Evolutionary conservation across 2,888 invertebrate species (phyloP).

Genomic region (Anthophora plumipes): DNA sequence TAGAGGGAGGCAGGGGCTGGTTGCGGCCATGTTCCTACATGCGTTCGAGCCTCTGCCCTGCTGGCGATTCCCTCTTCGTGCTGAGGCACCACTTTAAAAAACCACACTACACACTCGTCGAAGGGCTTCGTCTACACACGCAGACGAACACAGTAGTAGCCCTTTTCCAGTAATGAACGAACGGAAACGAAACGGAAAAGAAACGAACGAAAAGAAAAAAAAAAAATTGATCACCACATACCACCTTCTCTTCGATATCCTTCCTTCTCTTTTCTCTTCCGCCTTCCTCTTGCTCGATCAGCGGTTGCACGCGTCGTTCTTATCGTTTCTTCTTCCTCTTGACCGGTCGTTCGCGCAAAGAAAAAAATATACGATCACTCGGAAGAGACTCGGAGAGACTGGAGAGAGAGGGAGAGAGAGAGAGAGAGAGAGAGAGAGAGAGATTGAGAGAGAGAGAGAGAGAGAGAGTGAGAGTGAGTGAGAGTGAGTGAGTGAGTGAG

Average conservation of each 20-base stretch:
- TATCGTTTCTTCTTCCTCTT: conserved; percentile 32
- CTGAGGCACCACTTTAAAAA: conserved; percentile 67
- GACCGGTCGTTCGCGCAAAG: conserved; percentile 30
- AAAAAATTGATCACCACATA: conserved; percentile 43
- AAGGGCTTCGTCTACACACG: conserved; percentile 48
- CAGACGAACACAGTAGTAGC: conserved; percentile 26
- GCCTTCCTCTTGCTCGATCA: conserved; percentile 29
- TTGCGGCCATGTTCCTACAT: conserved; percentile 85
- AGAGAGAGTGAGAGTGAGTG: conserved; percentile 22
- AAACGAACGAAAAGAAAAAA: background rate
- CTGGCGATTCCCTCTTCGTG: conserved; percentile 80
- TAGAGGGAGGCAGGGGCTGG: conserved; percentile 85
- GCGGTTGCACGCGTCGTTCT: conserved; percentile 20
- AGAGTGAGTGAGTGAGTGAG: conserved; percentile 19
- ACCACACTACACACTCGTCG: conserved; percentile 69
- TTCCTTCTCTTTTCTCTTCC: conserved; percentile 28
- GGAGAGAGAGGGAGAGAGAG: conserved; percentile 51
- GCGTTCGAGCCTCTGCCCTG: conserved; percentile 84
- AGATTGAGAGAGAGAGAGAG: conserved; percentile 30
- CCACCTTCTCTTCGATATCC: conserved; percentile 51
- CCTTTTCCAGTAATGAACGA: background rate
- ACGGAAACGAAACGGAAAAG: background rate
- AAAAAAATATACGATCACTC: conserved; percentile 30
- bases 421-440: conserved; percentile 21
- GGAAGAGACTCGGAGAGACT: conserved; percentile 27